Evolutionary conservation across 2,797 vertebrate genomes (phyloP), one percentile per base, ranked within the genome.

Genomic region (Tokudaia tokunoshimensis): DNA sequence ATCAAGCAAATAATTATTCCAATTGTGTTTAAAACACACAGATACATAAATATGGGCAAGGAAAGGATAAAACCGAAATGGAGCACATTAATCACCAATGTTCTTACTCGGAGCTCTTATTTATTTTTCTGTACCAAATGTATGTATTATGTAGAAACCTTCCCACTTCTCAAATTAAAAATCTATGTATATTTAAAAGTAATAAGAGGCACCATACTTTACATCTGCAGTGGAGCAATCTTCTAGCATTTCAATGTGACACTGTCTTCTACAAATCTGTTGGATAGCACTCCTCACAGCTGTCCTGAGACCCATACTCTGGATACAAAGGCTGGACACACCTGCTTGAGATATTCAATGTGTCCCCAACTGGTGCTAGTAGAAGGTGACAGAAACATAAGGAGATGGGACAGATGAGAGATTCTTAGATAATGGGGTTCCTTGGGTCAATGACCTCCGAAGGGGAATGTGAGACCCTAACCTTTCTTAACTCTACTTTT

Each of bases 1-100:
- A 41, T 92, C 93, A 92, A 34, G 79, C 11, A 24, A 37, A 86
- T 70, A 92, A 95, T 95, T 94, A 94, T 83, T 80, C 57, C 92
- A 93, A 79, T 61, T 94, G 82, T 80, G 50, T 52, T 83, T 94
- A 88, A 95, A 92, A 65, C 50, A 89, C 12, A 85, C 50, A 96
- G 75, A 88, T 6, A 65, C 34, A 67, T 61, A 96, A 88, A 82
- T 12, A 50, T 3, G 67, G 95, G 89, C 17, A 75, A 70, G 24
- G 50, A 74, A 81, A 92, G 89, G 91, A 63, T 72, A 65, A 75
- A 89, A 76, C 55, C 37, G 8, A 34, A 79, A 88, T 61, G 24
- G 93, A 95, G 50, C 78, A 0, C 19, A 83, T 86, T 78, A 75
- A 92, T 94, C 82, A 89, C 7, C 78, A 79, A 37, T 61, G 50